These are phyloP conservation scores for Luidia sarsii DNA, from an alignment of 53 echinoderm and acorn worm species.

Conservation along the genomic window DNA sequence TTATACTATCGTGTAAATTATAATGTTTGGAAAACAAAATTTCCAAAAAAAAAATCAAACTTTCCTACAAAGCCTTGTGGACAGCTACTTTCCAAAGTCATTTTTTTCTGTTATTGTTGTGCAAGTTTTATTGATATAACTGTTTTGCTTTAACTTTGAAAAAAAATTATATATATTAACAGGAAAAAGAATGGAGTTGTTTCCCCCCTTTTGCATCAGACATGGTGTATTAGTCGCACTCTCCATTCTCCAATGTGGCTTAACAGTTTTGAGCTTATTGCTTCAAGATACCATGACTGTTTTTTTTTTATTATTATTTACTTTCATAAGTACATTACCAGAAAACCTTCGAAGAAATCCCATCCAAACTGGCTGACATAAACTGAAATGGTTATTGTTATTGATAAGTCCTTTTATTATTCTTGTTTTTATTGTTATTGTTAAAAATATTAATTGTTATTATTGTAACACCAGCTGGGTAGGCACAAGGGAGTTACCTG, in stretches of 20 bases:
- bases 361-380: background rate
- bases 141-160: background rate
- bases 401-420: background rate
- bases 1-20: slow-evolving; percentile 33
- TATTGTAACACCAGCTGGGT: too few species aligned
- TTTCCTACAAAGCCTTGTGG: slow-evolving; percentile 7
- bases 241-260: too few species aligned
- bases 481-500: too few species aligned
- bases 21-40: background rate
- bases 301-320: background rate
- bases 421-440: background rate
- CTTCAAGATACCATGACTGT: background rate
- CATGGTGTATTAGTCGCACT: background rate
- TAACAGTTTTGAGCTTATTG: background rate
- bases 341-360: too few species aligned
- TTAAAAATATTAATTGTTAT: too few species aligned
- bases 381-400: background rate
- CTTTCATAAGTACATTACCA: too few species aligned
- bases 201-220: slow-evolving; percentile 2
- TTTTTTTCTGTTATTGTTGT: slow-evolving; percentile 5
- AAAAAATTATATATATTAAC: background rate
- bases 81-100: slow-evolving; percentile 28
- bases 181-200: background rate
- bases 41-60: background rate
- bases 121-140: slow-evolving; percentile 22